Evolutionary conservation across 2,113 vertebrate genomes (phyloP).

Genomic region (Solea senegalensis): DNA sequence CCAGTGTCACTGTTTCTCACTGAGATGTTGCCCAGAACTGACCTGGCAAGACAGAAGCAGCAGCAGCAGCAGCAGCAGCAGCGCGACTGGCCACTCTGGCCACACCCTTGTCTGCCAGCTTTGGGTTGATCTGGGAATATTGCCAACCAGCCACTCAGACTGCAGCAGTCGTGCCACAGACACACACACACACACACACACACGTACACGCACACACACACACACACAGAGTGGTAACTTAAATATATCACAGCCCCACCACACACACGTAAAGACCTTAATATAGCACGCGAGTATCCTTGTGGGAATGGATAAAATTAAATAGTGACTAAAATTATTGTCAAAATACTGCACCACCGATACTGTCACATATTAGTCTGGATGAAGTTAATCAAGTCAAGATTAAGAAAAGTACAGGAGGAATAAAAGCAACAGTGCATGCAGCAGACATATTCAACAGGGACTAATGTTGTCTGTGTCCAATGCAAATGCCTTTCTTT

Average conservation of each 20-base stretch:
- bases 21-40: constrained; percentile 59
- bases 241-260: constrained; percentile 1
- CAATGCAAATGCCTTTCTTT: neutral
- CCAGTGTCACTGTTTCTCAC: constrained; percentile 35
- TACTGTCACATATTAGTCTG: neutral
- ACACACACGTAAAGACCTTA: neutral
- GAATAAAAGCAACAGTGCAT: neutral
- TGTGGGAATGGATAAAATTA: neutral
- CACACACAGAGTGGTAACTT: constrained; percentile 8
- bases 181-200: constrained; percentile 16
- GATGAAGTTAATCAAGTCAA: constrained; percentile 1
- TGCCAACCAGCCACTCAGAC: constrained; percentile 64
- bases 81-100: constrained; percentile 51
- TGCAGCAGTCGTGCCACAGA: constrained; percentile 47
- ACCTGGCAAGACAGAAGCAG: constrained; percentile 35
- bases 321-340: neutral
- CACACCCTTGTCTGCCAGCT: constrained; percentile 49
- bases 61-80: constrained; percentile 43
- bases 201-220: constrained; percentile 25
- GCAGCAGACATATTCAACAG: neutral
- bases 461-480: neutral
- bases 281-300: neutral
- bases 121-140: constrained; percentile 54
- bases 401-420: neutral
- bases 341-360: neutral